Evolutionary conservation across 2,888 invertebrate species (phyloP).

Genomic region (Quadroppia sp.): DNA sequence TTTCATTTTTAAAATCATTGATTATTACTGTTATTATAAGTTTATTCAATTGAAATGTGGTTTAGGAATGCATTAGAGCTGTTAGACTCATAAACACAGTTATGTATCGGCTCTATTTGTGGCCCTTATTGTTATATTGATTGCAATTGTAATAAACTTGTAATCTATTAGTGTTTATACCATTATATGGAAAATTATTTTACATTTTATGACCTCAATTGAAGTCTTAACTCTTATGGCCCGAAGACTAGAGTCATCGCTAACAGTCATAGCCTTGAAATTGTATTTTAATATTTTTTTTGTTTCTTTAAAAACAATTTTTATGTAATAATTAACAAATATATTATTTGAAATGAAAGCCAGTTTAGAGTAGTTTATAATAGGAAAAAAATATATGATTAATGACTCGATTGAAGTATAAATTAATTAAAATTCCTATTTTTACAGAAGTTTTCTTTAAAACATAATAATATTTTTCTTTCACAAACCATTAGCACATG

Average conservation of each 20-base stretch:
- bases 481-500: neutral
- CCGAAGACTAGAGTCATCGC: too few species aligned
- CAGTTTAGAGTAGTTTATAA: neutral
- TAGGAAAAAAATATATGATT: neutral
- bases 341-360: too few species aligned
- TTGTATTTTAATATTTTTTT: neutral
- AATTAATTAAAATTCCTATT: neutral
- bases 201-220: slow-evolving; percentile 30
- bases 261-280: slow-evolving; percentile 4
- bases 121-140: neutral
- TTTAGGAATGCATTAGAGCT: too few species aligned
- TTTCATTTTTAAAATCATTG: too few species aligned
- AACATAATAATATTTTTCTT: neutral
- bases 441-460: neutral
- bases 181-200: slow-evolving; percentile 16
- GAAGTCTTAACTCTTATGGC: neutral
- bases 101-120: neutral
- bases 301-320: too few species aligned
- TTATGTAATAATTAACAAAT: too few species aligned
- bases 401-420: neutral
- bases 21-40: too few species aligned
- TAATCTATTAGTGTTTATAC: neutral
- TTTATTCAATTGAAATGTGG: too few species aligned
- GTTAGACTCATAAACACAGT: too few species aligned
- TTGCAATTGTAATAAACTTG: neutral